Percentiles rank a stretch among this genome's conserved stretches.
phyloP scores from a whole-genome alignment of 2,797 vertebrate genomes.

The Tamandua tetradactyla region DNA sequence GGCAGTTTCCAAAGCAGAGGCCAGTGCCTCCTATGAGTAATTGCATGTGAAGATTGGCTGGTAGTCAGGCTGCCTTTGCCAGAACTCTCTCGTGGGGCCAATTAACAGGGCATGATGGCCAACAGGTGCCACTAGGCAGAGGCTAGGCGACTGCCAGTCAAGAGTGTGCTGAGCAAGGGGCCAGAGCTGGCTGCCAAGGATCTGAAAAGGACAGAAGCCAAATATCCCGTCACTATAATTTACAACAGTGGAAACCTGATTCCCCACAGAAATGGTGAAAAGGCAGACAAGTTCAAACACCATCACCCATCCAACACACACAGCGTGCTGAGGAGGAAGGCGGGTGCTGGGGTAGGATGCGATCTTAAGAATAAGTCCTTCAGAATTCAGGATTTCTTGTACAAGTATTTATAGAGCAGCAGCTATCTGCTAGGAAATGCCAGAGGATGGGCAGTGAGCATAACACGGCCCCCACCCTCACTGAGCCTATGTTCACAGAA shows the following conservation, averaged over 20 bases:
- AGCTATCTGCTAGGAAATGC: not conserved
- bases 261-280: not conserved
- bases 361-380: not conserved
- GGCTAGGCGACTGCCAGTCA: not conserved
- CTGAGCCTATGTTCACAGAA: not conserved
- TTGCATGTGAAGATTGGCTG: not conserved
- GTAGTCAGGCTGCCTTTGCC: not conserved
- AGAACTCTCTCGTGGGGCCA: not conserved
- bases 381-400: not conserved
- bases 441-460: not conserved
- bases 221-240: not conserved
- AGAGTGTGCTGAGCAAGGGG: not conserved
- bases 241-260: not conserved
- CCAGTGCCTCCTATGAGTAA: not conserved
- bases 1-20: not conserved
- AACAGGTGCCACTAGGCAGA: conserved; percentile 23
- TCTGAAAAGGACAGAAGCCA: not conserved
- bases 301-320: not conserved
- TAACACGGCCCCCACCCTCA: not conserved
- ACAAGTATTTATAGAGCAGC: not conserved
- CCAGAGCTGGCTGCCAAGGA: not conserved
- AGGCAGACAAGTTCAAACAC: not conserved
- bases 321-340: not conserved
- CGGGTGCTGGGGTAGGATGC: not conserved
- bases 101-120: not conserved